These are phyloP conservation scores for Halictus quadricinctus DNA, from an alignment of 2,888 invertebrate genomes.

Conservation along the genomic window DNA sequence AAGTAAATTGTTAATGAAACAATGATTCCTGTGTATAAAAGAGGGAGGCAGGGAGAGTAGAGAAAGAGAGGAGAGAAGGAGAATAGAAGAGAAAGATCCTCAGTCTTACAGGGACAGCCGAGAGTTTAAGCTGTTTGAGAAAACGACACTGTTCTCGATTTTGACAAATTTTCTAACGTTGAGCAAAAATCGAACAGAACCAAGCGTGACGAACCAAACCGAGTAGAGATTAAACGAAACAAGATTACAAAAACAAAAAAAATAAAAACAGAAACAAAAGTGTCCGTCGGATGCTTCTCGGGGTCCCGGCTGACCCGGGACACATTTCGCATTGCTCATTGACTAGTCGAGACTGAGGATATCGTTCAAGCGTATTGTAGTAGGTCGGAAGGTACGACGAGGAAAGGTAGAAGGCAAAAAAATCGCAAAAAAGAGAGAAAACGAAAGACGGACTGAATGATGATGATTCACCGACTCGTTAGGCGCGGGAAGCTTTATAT, in stretches of 20 bases:
- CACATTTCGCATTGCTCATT: conserved; percentile 52
- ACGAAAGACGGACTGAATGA: not conserved
- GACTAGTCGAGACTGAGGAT: conserved; percentile 61
- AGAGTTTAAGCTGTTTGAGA: conserved; percentile 32
- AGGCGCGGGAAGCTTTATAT: not conserved
- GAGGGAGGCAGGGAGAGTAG: not conserved
- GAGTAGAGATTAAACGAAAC: not conserved
- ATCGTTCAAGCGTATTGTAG: conserved; percentile 43
- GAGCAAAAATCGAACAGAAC: not conserved
- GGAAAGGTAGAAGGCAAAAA: conserved; percentile 24
- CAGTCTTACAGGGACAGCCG: conserved; percentile 51
- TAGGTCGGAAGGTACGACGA: conserved; percentile 20
- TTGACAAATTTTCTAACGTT: conserved; percentile 33
- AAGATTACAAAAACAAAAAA: not conserved
- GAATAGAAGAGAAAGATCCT: conserved; percentile 34
- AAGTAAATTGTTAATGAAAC: conserved; percentile 76
- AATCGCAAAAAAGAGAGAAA: conserved; percentile 5
- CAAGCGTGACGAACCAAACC: not conserved
- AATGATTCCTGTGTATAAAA: conserved; percentile 75
- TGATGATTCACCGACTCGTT: not conserved
- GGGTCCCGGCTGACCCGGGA: conserved; percentile 16
- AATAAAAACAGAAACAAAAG: not conserved
- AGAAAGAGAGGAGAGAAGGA: not conserved
- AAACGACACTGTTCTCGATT: not conserved
- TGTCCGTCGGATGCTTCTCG: conserved; percentile 29